A percentile compares a stretch with the other conserved stretches of the same genome.
These are phyloP conservation scores for Suricata suricatta DNA, from an alignment of 2,113 vertebrate genomes.

Conservation along the genomic window DNA sequence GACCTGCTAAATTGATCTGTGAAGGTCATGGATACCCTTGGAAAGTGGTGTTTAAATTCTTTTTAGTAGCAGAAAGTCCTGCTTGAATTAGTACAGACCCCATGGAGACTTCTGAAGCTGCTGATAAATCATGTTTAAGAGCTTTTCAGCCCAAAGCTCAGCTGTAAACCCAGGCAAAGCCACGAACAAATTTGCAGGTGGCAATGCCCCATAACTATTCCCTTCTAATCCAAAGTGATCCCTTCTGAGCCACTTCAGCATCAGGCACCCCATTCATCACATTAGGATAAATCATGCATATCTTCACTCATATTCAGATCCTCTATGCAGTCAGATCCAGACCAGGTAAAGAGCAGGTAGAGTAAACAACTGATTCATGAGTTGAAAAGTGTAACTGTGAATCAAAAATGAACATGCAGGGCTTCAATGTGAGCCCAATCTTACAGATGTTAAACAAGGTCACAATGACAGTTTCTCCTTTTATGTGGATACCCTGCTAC, in stretches of 20 bases:
- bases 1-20: slow-evolving; percentile 48
- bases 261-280: slow-evolving; percentile 52
- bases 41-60: slow-evolving; percentile 69
- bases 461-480: background rate
- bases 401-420: background rate
- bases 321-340: background rate
- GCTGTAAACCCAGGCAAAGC: slow-evolving; percentile 71
- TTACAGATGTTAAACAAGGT: background rate
- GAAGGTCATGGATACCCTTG: background rate
- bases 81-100: slow-evolving; percentile 58
- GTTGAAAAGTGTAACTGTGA: background rate
- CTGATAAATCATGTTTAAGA: slow-evolving; percentile 76
- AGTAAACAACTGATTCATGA: background rate
- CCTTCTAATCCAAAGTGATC: slow-evolving; percentile 59
- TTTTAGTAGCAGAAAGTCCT: slow-evolving; percentile 39
- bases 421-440: background rate
- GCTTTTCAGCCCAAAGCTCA: slow-evolving; percentile 48
- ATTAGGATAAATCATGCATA: background rate
- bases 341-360: background rate
- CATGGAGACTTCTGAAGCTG: slow-evolving; percentile 54
- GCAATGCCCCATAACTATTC: slow-evolving; percentile 44
- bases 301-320: slow-evolving; percentile 14
- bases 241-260: slow-evolving; percentile 40
- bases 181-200: slow-evolving; percentile 62
- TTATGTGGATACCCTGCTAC: background rate